Percentiles rank a stretch among this genome's conserved stretches.
phyloP scores from a whole-genome alignment of 2,888 invertebrate species.

The Carcina quercana region DNA sequence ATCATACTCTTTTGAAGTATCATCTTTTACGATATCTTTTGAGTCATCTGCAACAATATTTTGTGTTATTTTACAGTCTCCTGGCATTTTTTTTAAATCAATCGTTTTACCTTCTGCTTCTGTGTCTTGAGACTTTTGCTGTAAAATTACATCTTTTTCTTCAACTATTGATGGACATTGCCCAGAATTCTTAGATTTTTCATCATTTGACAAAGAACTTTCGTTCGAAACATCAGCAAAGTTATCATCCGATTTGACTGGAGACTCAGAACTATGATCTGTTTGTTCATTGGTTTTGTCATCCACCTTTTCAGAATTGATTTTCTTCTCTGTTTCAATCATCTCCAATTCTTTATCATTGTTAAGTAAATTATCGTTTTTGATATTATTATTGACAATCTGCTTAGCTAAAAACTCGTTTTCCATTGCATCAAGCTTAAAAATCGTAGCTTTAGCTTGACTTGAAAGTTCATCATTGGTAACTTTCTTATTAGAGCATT shows the following conservation, averaged over 20 bases:
- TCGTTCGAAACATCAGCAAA: constrained; percentile 54
- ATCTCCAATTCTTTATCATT: constrained; percentile 33
- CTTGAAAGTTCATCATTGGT: constrained; percentile 29
- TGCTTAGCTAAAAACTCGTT: constrained; percentile 49
- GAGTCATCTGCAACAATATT: constrained; percentile 10
- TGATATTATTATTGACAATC: constrained; percentile 36
- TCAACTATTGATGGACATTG: not conserved
- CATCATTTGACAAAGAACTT: constrained; percentile 35
- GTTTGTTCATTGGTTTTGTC: constrained; percentile 20
- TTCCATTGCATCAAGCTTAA: constrained; percentile 56
- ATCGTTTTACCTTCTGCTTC: too few relatives aligned
- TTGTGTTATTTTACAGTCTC: constrained; percentile 15
- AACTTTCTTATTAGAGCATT: constrained; percentile 21
- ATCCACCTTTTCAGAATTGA: constrained; percentile 16
- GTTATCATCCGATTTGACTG: constrained; percentile 53
- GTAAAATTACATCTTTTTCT: too few relatives aligned
- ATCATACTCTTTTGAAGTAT: not conserved
- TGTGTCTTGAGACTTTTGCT: too few relatives aligned
- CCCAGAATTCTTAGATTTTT: constrained; percentile 13
- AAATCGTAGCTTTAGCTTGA: constrained; percentile 44
- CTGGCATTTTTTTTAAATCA: not conserved
- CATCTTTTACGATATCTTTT: not conserved
- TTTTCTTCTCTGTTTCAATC: constrained; percentile 31
- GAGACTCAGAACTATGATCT: constrained; percentile 32
- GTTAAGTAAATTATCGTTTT: constrained; percentile 53